These are phyloP conservation scores for Zaprionus tsacasi DNA, from an alignment of 1,140 invertebrate species.

Conservation along the genomic window DNA sequence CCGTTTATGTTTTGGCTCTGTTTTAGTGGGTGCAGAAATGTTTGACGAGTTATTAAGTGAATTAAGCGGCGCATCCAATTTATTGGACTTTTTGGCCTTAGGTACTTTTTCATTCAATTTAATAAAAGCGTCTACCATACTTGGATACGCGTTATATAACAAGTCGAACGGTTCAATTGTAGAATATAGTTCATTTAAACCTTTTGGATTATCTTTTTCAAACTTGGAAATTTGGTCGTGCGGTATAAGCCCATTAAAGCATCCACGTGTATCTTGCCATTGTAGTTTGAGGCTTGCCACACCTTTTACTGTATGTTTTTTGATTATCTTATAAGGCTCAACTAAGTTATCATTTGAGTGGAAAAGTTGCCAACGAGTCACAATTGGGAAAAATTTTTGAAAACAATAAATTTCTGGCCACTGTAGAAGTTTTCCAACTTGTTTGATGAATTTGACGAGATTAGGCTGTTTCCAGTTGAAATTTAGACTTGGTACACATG, in stretches of 20 bases:
- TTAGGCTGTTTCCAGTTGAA: slow-evolving; percentile 88
- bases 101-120: slow-evolving; percentile 85
- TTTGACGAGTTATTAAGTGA: slow-evolving; percentile 76
- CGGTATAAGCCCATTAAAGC: slow-evolving; percentile 86
- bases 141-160: slow-evolving; percentile 88
- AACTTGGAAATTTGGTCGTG: slow-evolving; percentile 85
- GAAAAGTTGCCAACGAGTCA: slow-evolving; percentile 88
- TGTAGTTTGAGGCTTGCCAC: slow-evolving; percentile 88
- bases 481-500: slow-evolving; percentile 84
- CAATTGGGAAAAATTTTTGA: slow-evolving; percentile 90
- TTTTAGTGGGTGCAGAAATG: slow-evolving; percentile 48
- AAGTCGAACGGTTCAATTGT: slow-evolving; percentile 89
- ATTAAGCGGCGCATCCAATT: slow-evolving; percentile 70
- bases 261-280: slow-evolving; percentile 87
- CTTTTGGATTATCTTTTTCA: slow-evolving; percentile 80
- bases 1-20: slow-evolving; percentile 30
- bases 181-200: slow-evolving; percentile 85
- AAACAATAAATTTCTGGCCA: slow-evolving; percentile 92
- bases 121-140: slow-evolving; percentile 87
- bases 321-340: slow-evolving; percentile 86
- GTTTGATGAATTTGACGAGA: slow-evolving; percentile 89
- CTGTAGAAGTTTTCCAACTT: slow-evolving; percentile 87
- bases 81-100: slow-evolving; percentile 82
- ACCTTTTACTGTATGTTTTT: slow-evolving; percentile 84
- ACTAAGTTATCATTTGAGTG: slow-evolving; percentile 47